Evolutionary conservation across 2,797 vertebrate species (phyloP).

Genomic region (Gambelia wislizenii): DNA sequence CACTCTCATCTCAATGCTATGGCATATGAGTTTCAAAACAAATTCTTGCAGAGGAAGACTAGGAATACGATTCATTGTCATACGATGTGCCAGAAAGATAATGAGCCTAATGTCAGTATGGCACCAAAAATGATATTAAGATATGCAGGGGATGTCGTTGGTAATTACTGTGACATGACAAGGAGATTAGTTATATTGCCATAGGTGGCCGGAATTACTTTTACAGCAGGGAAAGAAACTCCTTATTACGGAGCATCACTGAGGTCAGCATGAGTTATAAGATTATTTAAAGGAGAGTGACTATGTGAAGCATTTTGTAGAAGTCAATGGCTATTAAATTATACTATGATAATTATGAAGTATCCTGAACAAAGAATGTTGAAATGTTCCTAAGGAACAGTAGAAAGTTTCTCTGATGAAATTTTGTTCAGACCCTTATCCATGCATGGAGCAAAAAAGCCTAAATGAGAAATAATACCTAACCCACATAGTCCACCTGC

Average conservation of each 20-base stretch:
- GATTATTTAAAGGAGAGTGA: conserved; percentile 12
- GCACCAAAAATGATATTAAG: conserved; percentile 15
- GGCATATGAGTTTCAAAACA: not conserved
- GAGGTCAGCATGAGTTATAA: conserved; percentile 13
- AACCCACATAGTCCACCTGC: not conserved
- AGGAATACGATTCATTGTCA: not conserved
- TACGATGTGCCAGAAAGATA: not conserved
- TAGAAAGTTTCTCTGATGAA: not conserved
- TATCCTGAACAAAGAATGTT: not conserved
- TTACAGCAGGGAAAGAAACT: not conserved
- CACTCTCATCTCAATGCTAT: not conserved
- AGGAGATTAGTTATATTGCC: conserved; percentile 21
- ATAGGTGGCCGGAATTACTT: conserved; percentile 21
- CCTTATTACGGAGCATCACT: not conserved
- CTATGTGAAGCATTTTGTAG: not conserved
- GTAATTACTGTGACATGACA: conserved; percentile 24
- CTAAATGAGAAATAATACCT: not conserved
- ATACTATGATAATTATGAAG: not conserved
- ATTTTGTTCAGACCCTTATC: not conserved
- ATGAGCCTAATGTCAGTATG: not conserved
- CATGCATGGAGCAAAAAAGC: not conserved
- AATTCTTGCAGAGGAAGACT: not conserved
- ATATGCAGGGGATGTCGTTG: conserved; percentile 9
- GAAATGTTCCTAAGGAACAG: not conserved
- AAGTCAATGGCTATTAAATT: not conserved